phyloP scores from a whole-genome alignment of 2,888 invertebrate genomes.

The Liopterus haemorrhoidalis region DNA sequence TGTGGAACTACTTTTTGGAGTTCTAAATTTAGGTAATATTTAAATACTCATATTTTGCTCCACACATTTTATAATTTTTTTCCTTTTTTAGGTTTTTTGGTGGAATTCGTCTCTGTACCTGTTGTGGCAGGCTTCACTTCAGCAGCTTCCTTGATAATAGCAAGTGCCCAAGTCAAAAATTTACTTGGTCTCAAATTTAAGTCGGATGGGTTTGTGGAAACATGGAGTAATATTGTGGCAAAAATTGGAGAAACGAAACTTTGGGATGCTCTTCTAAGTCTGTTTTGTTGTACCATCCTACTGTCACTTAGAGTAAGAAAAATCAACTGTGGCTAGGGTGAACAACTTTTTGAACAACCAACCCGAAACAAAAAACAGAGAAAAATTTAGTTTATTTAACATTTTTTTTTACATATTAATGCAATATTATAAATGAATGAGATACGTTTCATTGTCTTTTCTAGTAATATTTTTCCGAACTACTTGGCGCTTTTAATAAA shows the following conservation, averaged over 20 bases:
- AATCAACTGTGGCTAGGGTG: no score
- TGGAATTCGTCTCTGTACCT: constrained; percentile 68
- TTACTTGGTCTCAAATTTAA: constrained; percentile 57
- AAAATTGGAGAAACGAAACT: constrained; percentile 52
- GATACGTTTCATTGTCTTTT: no score
- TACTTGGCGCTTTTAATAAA: no score
- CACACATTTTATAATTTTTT: constrained; percentile 1
- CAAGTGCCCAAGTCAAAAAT: constrained; percentile 67
- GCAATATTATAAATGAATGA: no score
- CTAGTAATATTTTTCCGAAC: no score
- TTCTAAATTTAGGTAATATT: constrained; percentile 57
- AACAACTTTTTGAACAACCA: no score
- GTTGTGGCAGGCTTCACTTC: constrained; percentile 73
- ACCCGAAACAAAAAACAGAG: no score
- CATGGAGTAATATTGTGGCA: constrained; percentile 52
- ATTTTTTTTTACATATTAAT: no score
- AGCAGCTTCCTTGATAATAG: constrained; percentile 69
- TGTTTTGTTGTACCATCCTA: constrained; percentile 55
- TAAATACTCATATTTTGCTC: constrained; percentile 10
- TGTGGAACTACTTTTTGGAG: constrained; percentile 57
- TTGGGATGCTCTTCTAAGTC: constrained; percentile 58
- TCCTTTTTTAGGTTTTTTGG: constrained; percentile 57
- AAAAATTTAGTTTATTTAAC: no score
- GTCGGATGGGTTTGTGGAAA: constrained; percentile 57
- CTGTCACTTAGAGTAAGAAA: constrained; percentile 56